Evolutionary conservation across 2,888 invertebrate species (phyloP).

Genomic region (Pseudococcus longispinus): DNA sequence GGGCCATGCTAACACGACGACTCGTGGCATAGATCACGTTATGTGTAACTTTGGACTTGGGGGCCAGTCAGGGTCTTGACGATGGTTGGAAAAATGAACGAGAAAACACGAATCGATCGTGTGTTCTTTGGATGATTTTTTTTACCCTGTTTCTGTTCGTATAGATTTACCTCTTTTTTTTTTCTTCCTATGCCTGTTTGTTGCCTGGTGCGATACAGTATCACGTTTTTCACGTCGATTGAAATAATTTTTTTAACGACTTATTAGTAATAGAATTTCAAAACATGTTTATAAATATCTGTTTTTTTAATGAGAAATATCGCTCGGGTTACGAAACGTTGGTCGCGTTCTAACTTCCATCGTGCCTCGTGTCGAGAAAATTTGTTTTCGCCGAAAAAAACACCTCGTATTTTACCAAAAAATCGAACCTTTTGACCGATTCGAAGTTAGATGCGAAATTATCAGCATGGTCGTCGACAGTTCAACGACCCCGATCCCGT

Average conservation of each 20-base stretch:
- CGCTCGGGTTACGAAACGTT: neutral
- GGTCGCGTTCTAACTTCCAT: neutral
- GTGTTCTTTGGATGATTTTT: neutral
- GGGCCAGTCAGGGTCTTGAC: neutral
- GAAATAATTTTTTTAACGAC: slow-evolving; percentile 15
- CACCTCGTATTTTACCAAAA: neutral
- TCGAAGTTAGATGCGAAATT: neutral
- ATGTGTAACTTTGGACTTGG: neutral
- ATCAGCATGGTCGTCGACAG: neutral
- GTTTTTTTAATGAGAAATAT: slow-evolving; percentile 15
- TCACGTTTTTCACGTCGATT: neutral
- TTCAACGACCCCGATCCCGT: neutral
- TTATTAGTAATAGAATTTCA: slow-evolving; percentile 9
- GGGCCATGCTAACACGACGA: neutral
- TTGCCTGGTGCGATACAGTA: neutral
- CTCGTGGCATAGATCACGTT: neutral
- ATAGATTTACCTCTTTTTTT: neutral
- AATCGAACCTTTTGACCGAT: neutral
- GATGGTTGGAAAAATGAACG: no score
- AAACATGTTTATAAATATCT: slow-evolving; percentile 21
- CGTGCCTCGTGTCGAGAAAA: neutral
- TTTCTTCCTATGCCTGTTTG: neutral
- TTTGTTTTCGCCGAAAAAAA: neutral
- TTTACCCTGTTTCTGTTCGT: neutral
- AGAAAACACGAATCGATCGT: neutral